Conservation (phyloP, 2,113 vertebrate species). For the Cephalopholis sonnerati region DNA sequence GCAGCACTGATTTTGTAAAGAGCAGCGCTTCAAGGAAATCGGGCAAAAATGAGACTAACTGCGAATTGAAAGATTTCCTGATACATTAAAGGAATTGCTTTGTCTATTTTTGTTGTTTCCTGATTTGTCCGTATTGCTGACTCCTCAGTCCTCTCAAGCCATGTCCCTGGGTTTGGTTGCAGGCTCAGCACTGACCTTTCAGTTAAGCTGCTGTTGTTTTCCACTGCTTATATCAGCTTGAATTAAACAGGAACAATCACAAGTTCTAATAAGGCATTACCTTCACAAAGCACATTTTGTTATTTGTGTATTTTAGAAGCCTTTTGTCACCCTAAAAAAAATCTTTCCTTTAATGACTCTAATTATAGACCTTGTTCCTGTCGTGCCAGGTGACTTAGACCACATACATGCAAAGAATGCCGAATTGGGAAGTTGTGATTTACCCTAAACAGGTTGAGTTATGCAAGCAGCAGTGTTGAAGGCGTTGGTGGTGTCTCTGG, state of each 20-base stretch:
- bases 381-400: background rate
- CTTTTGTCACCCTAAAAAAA: constrained; percentile 4
- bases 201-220: constrained; percentile 25
- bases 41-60: constrained; percentile 44
- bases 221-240: constrained; percentile 3
- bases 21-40: constrained; percentile 59
- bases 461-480: constrained; percentile 43
- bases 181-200: constrained; percentile 72
- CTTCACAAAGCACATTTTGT: background rate
- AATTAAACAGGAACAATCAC: background rate
- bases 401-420: background rate
- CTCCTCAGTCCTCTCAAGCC: constrained; percentile 45
- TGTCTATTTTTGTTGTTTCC: constrained; percentile 53
- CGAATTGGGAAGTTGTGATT: constrained; percentile 49
- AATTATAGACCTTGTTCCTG: background rate
- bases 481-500: constrained; percentile 66
- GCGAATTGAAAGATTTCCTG: constrained; percentile 22
- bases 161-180: constrained; percentile 41
- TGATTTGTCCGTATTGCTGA: constrained; percentile 71
- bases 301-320: background rate
- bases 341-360: background rate
- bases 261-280: background rate
- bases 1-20: constrained; percentile 38
- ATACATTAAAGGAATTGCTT: constrained; percentile 33
- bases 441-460: constrained; percentile 51